These are phyloP conservation scores for Leptopilina myrica DNA, from an alignment of 2,888 invertebrate genomes.

Conservation along the genomic window DNA sequence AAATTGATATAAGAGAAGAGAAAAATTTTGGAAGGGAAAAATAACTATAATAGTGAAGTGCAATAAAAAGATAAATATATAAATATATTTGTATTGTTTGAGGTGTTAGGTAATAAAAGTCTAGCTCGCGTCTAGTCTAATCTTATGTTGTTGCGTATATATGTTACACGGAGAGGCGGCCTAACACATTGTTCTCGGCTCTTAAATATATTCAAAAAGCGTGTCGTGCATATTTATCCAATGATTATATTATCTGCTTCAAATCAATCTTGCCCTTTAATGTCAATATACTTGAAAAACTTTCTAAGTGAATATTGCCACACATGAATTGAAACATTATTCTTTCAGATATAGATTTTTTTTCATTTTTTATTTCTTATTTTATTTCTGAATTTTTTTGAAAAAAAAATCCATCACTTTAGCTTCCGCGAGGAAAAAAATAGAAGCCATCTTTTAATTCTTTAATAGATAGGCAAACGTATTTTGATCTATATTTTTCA, in stretches of 20 bases:
- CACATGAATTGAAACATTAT: not conserved
- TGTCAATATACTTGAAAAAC: not conserved
- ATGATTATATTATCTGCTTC: not conserved
- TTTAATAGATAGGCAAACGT: no score
- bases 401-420: no score
- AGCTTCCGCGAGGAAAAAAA: no score
- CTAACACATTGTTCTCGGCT: conserved; percentile 27
- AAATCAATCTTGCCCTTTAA: conserved; percentile 22
- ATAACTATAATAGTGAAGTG: not conserved
- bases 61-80: not conserved
- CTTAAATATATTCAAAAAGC: conserved; percentile 4
- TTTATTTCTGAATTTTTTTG: no score
- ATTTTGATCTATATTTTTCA: no score
- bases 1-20: not conserved
- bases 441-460: no score
- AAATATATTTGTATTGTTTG: not conserved
- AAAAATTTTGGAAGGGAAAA: not conserved
- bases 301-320: not conserved
- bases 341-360: no score
- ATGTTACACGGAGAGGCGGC: conserved; percentile 2
- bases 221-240: conserved; percentile 22
- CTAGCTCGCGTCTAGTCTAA: conserved; percentile 36
- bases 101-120: conserved; percentile 35
- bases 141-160: conserved; percentile 2
- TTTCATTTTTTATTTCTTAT: no score